These are phyloP conservation scores for Salpingus planirostris DNA, from an alignment of 2,888 invertebrate species.

Conservation along the genomic window DNA sequence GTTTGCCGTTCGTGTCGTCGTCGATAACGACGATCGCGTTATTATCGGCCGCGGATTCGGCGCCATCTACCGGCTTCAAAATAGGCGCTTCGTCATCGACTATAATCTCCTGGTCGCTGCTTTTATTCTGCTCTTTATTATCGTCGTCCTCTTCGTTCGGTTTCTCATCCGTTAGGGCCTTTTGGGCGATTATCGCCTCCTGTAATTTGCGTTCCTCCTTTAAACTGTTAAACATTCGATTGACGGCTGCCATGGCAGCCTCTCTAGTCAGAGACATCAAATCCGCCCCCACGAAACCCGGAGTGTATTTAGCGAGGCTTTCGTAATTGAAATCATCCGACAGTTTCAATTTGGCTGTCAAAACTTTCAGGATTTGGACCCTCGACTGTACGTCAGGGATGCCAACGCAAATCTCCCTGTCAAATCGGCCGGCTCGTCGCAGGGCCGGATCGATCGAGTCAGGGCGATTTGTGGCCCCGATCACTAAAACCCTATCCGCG, in stretches of 20 bases:
- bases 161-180: conserved; percentile 18
- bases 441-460: conserved; percentile 89
- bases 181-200: conserved; percentile 19
- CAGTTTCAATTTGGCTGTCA: conserved; percentile 59
- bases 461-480: conserved; percentile 93
- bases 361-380: conserved; percentile 62
- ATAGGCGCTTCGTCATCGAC: conserved; percentile 25
- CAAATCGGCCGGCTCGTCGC: conserved; percentile 85
- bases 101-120: conserved; percentile 21
- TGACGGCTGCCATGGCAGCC: conserved; percentile 81
- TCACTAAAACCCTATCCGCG: conserved; percentile 63
- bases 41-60: conserved; percentile 41
- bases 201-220: conserved; percentile 25
- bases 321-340: conserved; percentile 61
- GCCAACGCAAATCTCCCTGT: conserved; percentile 86
- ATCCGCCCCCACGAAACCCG: conserved; percentile 96
- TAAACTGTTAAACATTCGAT: conserved; percentile 39
- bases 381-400: conserved; percentile 84
- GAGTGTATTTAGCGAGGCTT: conserved; percentile 73
- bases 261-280: conserved; percentile 76
- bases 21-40: conserved; percentile 24
- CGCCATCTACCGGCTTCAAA: conserved; percentile 23
- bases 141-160: conserved; percentile 9
- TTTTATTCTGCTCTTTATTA: not conserved
- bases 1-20: conserved; percentile 17